phyloP scores from a whole-genome alignment of 2,888 invertebrate genomes.

The Oscheius sp. region DNA sequence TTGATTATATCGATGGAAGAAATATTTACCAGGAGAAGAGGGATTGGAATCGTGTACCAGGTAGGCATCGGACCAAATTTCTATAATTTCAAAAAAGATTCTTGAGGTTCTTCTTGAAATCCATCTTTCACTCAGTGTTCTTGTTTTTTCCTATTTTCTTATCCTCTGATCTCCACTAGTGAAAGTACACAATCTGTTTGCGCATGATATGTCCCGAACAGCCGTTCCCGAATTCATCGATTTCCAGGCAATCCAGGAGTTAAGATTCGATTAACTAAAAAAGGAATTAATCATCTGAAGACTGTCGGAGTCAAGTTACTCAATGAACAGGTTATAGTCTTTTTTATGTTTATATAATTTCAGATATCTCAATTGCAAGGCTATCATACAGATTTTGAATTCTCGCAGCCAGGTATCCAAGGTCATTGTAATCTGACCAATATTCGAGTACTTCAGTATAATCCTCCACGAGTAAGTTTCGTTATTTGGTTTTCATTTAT shows the following conservation, averaged over 20 bases:
- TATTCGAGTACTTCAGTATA: slow-evolving; percentile 58
- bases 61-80: slow-evolving; percentile 1
- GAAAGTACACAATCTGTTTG: too few species aligned
- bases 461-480: slow-evolving; percentile 53
- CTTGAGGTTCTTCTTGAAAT: too few species aligned
- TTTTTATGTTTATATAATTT: background rate
- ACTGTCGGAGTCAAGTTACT: slow-evolving; percentile 64
- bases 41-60: slow-evolving; percentile 21
- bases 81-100: too few species aligned
- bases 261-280: slow-evolving; percentile 64
- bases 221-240: too few species aligned
- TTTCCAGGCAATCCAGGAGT: slow-evolving; percentile 64
- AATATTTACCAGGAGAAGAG: background rate
- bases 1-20: background rate
- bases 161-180: too few species aligned
- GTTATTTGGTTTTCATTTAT: background rate
- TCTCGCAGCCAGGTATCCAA: slow-evolving; percentile 61
- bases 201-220: too few species aligned
- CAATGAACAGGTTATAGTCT: slow-evolving; percentile 59
- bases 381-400: slow-evolving; percentile 53
- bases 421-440: slow-evolving; percentile 60
- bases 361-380: slow-evolving; percentile 27
- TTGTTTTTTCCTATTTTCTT: too few species aligned
- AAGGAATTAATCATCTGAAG: slow-evolving; percentile 68
- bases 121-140: too few species aligned